Evolutionary conservation across 2,113 vertebrate genomes (phyloP).

Genomic region (Urocynchramus pylzowi): DNA sequence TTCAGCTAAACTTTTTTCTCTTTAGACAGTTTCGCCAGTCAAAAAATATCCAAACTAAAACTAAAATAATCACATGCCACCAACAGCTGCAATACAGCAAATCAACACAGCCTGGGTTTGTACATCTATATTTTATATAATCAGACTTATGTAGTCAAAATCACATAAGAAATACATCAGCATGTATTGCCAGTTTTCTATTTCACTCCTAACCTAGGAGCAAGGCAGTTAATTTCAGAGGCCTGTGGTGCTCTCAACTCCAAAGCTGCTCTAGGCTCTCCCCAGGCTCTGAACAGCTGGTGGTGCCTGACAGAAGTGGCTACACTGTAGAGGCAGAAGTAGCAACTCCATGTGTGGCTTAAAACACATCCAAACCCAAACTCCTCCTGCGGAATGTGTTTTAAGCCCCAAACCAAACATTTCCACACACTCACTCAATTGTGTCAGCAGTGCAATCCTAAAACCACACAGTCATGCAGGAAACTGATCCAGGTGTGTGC

Average conservation of each 20-base stretch:
- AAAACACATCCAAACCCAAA: not conserved
- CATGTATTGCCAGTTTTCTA: not conserved
- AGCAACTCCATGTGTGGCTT: not conserved
- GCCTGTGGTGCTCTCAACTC: not conserved
- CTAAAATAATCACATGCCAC: not conserved
- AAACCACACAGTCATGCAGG: not conserved
- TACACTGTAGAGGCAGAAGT: not conserved
- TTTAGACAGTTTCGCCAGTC: not conserved
- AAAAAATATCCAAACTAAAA: not conserved
- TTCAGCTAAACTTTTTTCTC: not conserved
- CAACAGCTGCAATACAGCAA: not conserved
- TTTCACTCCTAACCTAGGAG: not conserved
- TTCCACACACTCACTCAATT: not conserved
- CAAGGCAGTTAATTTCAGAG: not conserved
- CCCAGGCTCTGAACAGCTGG: not conserved
- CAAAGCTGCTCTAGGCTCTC: not conserved
- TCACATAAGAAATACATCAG: not conserved
- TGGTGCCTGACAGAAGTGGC: not conserved
- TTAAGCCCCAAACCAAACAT: not conserved
- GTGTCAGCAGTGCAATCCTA: not conserved
- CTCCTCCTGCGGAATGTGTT: fast-evolving
- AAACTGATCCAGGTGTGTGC: not conserved
- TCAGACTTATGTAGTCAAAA: not conserved
- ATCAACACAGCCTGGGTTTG: not conserved
- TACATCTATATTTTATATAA: not conserved